A percentile compares a stretch with the other conserved stretches of the same genome.
Evolutionary conservation across 2,797 vertebrate species (phyloP).

Genomic region (Rhinophrynus dorsalis): DNA sequence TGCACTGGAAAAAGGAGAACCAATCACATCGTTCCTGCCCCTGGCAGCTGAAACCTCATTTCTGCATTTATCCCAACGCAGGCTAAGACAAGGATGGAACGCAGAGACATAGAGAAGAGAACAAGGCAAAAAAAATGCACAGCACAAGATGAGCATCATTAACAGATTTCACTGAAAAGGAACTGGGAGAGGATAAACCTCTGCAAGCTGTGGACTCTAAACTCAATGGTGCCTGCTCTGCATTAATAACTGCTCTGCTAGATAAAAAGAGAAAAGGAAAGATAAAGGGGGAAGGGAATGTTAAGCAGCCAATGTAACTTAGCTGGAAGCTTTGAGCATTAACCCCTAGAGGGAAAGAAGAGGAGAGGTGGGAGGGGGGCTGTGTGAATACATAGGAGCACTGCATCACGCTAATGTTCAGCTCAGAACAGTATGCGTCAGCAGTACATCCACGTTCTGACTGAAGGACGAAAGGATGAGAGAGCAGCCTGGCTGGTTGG

Average conservation of each 20-base stretch:
- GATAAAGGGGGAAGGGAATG: slow-evolving; percentile 36
- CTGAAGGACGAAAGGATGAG: slow-evolving; percentile 98
- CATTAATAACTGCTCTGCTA: slow-evolving; percentile 40
- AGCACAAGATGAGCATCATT: slow-evolving; percentile 32
- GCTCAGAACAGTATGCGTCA: slow-evolving; percentile 91
- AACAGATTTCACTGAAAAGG: slow-evolving; percentile 16
- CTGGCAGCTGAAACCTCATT: slow-evolving; percentile 44
- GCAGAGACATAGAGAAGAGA: slow-evolving; percentile 8
- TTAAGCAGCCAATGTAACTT: slow-evolving; percentile 49
- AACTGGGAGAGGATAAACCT: slow-evolving; percentile 18
- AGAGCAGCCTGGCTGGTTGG: slow-evolving; percentile 74
- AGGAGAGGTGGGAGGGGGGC: slow-evolving; percentile 66
- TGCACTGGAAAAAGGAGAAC: slow-evolving; percentile 57
- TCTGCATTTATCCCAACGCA: slow-evolving; percentile 45
- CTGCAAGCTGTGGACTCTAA: slow-evolving; percentile 45
- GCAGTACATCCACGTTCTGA: slow-evolving; percentile 91
- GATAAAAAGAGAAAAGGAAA: slow-evolving; percentile 11
- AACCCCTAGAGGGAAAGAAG: slow-evolving; percentile 66
- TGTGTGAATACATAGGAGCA: slow-evolving; percentile 84
- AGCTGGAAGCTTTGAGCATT: slow-evolving; percentile 61
- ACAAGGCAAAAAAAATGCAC: slow-evolving; percentile 2
- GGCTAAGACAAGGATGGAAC: slow-evolving; percentile 33
- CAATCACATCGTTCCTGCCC: slow-evolving; percentile 51
- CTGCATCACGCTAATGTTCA: slow-evolving; percentile 92
- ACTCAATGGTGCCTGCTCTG: slow-evolving; percentile 32